These are phyloP conservation scores for Saturnia pavonia DNA, from an alignment of 2,888 invertebrate species.

Conservation along the genomic window DNA sequence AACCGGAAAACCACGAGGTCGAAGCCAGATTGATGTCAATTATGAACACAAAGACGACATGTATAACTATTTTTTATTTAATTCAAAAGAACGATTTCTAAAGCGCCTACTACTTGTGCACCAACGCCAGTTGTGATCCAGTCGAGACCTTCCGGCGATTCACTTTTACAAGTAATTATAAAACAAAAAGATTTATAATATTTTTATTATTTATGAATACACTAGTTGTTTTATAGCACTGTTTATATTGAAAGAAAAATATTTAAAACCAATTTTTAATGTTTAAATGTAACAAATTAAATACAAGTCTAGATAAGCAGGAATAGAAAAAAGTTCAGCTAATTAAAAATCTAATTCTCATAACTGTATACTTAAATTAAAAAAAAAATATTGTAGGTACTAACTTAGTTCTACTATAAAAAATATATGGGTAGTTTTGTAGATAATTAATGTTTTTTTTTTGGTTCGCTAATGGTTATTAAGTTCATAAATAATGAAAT, in stretches of 20 bases:
- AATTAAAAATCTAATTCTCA: no score
- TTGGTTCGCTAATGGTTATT: neutral
- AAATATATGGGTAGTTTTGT: no score
- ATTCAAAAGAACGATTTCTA: slow-evolving; percentile 52
- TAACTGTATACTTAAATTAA: no score
- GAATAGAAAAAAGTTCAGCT: neutral
- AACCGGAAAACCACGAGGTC: slow-evolving; percentile 53
- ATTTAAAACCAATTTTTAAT: neutral
- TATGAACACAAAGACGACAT: slow-evolving; percentile 53
- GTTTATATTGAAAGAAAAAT: neutral
- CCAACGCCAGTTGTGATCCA: slow-evolving; percentile 54
- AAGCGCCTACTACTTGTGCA: slow-evolving; percentile 31
- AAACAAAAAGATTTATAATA: slow-evolving; percentile 34
- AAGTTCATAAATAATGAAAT: slow-evolving; percentile 35
- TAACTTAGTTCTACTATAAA: no score
- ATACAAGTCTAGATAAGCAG: neutral
- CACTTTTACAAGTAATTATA: slow-evolving; percentile 59
- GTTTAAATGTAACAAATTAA: neutral
- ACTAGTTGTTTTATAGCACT: neutral
- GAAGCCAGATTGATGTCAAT: slow-evolving; percentile 55
- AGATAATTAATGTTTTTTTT: no score
- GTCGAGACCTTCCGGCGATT: slow-evolving; percentile 50
- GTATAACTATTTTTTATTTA: slow-evolving; percentile 35
- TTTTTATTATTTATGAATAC: neutral
- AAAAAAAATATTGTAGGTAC: no score